Percentiles rank a stretch among this genome's conserved stretches.
Evolutionary conservation across 2,888 invertebrate genomes (phyloP).

Genomic region (Plagodis pulveraria): DNA sequence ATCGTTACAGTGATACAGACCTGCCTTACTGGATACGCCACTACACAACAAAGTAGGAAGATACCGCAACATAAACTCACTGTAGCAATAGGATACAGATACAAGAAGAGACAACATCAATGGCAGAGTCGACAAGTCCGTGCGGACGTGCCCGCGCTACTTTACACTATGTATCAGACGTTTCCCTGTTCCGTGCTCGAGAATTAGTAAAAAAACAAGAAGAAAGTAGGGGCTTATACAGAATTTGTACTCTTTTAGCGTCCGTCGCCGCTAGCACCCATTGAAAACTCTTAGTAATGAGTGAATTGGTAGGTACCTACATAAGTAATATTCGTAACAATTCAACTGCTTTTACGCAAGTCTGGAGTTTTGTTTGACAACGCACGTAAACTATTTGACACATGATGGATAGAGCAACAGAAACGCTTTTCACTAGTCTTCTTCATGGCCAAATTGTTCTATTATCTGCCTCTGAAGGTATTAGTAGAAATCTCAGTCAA

Average conservation of each 20-base stretch:
- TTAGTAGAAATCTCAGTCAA: not conserved
- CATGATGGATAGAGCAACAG: no score
- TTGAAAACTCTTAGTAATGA: conserved; percentile 31
- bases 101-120: conserved; percentile 80
- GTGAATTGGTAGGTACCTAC: conserved; percentile 37
- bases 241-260: conserved; percentile 89
- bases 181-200: conserved; percentile 73
- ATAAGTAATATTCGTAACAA: not conserved
- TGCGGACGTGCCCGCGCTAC: conserved; percentile 60
- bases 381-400: no score
- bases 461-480: no score
- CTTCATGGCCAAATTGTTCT: no score
- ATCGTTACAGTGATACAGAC: conserved; percentile 73
- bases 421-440: no score
- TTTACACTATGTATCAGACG: conserved; percentile 51
- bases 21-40: conserved; percentile 40
- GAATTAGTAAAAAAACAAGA: conserved; percentile 70
- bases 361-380: no score
- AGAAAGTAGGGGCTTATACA: conserved; percentile 86
- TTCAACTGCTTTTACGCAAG: not conserved
- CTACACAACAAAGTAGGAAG: conserved; percentile 59
- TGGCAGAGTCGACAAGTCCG: conserved; percentile 70
- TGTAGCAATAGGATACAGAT: conserved; percentile 79
- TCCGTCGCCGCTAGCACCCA: conserved; percentile 70
- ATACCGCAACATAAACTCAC: conserved; percentile 73